phyloP scores from a whole-genome alignment of 2,113 vertebrate species.

The rat (Rattus norvegicus) region DNA sequence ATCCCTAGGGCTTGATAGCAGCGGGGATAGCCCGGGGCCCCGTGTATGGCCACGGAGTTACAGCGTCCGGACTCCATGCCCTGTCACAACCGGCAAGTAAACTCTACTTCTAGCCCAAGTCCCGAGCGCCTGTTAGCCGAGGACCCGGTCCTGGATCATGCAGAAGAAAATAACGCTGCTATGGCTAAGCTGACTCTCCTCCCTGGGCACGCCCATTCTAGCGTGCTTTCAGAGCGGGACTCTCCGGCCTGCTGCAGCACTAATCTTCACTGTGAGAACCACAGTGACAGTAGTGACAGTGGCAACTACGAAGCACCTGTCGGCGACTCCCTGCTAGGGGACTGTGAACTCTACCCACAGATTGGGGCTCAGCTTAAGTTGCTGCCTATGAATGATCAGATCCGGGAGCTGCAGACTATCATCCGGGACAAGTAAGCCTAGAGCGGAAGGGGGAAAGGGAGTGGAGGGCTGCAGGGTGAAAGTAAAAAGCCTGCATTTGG shows the following conservation, averaged over 20 bases:
- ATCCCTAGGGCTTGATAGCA: neutral
- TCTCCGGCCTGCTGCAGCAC: neutral
- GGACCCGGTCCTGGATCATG: conserved; percentile 14
- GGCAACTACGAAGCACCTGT: conserved; percentile 29
- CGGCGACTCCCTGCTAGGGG: conserved; percentile 59
- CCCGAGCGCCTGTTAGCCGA: conserved; percentile 46
- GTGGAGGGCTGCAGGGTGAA: neutral
- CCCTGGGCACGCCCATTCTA: neutral
- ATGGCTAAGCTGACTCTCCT: conserved; percentile 41
- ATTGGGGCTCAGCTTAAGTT: conserved; percentile 91
- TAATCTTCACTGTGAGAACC: conserved; percentile 36
- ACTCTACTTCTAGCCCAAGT: conserved; percentile 78
- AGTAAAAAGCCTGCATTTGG: neutral
- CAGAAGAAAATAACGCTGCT: neutral
- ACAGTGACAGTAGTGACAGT: neutral
- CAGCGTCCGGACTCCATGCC: conserved; percentile 86
- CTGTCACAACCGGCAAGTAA: conserved; percentile 89
- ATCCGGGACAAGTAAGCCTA: conserved; percentile 94
- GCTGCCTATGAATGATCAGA: conserved; percentile 95
- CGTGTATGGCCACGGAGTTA: conserved; percentile 73
- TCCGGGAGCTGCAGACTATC: conserved; percentile 95
- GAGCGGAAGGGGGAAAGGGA: conserved; percentile 6
- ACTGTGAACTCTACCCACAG: conserved; percentile 67
- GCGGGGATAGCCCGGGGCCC: neutral
- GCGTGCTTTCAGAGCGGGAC: neutral